Evolutionary conservation across 2,113 vertebrate genomes (phyloP), one percentile per base, ranked within the genome.

Genomic region (Salvelinus sp.): DNA sequence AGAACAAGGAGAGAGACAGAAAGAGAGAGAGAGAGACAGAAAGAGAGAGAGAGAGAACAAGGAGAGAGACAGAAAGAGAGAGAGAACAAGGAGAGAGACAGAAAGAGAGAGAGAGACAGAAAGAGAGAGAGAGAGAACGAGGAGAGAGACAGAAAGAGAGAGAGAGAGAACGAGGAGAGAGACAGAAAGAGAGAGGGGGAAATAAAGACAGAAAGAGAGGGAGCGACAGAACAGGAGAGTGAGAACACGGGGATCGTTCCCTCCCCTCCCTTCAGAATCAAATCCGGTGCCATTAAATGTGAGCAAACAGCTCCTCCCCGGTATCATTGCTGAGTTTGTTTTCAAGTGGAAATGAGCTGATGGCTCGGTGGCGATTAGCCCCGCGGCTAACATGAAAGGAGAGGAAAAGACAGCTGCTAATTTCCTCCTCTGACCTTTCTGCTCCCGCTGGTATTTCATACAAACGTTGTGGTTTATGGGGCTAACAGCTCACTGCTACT

Each of bases 291-390:
- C 75, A 48, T 88, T 86, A 90, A 89, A 89, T 79, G 83, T 9
- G 58, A 77, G 86, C 82, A 86, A 72, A 86, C 85, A 79, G 80
- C 85, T 86, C 90, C 84, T 81, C 87, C 86, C 76, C 73, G 23
- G 78, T 48, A 86, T 82, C 84, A 86, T 91, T 65, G 78, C 82
- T 75, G 81, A 86, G 85, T 89, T 91, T 89, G 88, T 93, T 92
- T 90, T 91, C 89, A 90, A 92, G 91, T 91, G 90, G 87, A 92
- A 92, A 93, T 90, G 87, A 92, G 85, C 86, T 85, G 88, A 90
- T 88, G 86, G 70, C 75, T 67, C 83, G 88, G 87, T 86, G 83
- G 86, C 83, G 82, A 89, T 91, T 91, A 89, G 87, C 90, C 91
- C 89, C n/a, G 72, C 6, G 78, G 90, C 88, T 85, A 85, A 91